These are phyloP conservation scores for Andricus curvator DNA, from an alignment of 2,888 invertebrate species.

Conservation along the genomic window DNA sequence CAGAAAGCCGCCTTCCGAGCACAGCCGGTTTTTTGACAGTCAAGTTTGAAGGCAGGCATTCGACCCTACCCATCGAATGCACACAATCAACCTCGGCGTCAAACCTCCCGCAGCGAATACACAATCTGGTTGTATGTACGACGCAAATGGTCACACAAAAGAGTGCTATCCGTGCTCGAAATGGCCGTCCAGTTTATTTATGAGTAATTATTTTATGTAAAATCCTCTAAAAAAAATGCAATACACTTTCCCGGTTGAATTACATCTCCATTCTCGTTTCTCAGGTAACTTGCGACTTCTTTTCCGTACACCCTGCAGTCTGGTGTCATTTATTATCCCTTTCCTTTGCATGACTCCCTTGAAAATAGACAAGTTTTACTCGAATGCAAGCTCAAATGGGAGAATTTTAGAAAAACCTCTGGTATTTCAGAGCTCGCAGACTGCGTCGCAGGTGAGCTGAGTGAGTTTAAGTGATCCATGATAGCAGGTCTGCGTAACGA, in stretches of 20 bases:
- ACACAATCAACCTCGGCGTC: too few relatives aligned
- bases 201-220: too few relatives aligned
- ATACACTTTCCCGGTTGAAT: not conserved
- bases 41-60: too few relatives aligned
- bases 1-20: too few relatives aligned
- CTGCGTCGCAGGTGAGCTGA: constrained; percentile 24
- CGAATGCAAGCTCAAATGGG: constrained; percentile 33
- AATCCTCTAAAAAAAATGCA: not conserved
- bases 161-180: too few relatives aligned
- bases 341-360: not conserved
- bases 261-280: not conserved
- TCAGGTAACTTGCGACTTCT: not conserved
- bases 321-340: constrained; percentile 10
- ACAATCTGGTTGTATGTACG: too few relatives aligned
- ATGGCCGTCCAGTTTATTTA: too few relatives aligned
- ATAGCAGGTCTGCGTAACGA: constrained; percentile 34
- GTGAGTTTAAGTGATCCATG: constrained; percentile 37
- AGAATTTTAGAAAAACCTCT: constrained; percentile 17
- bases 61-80: too few relatives aligned
- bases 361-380: constrained; percentile 15
- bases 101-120: too few relatives aligned
- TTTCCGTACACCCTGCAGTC: not conserved
- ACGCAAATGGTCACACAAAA: too few relatives aligned
- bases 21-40: too few relatives aligned
- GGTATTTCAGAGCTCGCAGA: not conserved